Conservation (phyloP, 2,113 vertebrate species). For the Hydrolagus affinis region DNA sequence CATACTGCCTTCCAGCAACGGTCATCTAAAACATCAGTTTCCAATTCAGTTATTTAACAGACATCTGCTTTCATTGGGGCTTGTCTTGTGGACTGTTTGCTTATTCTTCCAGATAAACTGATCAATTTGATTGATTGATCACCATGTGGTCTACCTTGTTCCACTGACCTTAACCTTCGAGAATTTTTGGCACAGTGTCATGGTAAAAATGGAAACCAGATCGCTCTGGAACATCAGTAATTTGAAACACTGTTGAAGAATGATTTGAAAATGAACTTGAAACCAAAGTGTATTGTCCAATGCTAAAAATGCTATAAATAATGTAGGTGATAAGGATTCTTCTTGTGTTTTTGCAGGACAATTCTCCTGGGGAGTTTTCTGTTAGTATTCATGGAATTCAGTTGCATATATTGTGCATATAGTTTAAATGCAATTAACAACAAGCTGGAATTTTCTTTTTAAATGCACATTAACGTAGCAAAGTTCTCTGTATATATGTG, state of each 20-base stretch:
- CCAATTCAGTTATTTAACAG: no score
- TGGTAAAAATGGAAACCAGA: conserved; percentile 8
- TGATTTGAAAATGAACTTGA: neutral
- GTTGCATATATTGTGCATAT: neutral
- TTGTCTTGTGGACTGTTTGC: no score
- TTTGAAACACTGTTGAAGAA: conserved; percentile 18
- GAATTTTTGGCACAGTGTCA: neutral
- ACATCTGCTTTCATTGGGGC: no score
- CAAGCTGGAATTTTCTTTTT: neutral
- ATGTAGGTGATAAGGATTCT: neutral
- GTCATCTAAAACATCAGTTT: no score
- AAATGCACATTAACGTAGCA: neutral
- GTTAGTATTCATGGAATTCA: neutral
- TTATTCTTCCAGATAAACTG: no score
- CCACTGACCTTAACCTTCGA: neutral
- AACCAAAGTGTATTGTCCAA: neutral
- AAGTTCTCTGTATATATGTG: neutral
- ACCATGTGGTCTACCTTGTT: neutral
- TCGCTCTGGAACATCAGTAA: neutral
- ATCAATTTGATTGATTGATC: no score
- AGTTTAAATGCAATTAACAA: neutral
- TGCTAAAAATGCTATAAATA: neutral
- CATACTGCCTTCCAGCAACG: no score
- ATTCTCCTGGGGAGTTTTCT: neutral
- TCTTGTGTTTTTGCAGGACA: neutral